These are phyloP conservation scores for Epinotia demarniana DNA, from an alignment of 2,888 invertebrate genomes.

Conservation along the genomic window DNA sequence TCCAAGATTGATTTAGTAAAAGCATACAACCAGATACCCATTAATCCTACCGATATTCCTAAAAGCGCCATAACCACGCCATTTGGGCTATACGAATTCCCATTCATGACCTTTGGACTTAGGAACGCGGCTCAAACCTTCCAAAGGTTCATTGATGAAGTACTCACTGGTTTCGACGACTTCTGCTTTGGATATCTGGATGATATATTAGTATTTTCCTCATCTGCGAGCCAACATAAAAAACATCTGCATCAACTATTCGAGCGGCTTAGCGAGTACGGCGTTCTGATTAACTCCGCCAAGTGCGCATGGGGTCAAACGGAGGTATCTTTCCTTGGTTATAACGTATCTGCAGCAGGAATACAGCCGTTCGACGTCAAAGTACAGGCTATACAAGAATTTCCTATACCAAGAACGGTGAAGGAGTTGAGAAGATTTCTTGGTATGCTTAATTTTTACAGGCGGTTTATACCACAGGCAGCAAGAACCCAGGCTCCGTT, in stretches of 20 bases:
- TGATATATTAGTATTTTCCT: constrained; percentile 32
- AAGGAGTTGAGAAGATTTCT: constrained; percentile 48
- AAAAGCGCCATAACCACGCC: constrained; percentile 7
- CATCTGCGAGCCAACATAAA: not conserved
- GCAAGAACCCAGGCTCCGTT: constrained; percentile 47
- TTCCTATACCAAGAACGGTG: constrained; percentile 46
- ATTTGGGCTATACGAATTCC: constrained; percentile 11
- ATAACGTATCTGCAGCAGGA: constrained; percentile 3
- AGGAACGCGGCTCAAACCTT: constrained; percentile 63
- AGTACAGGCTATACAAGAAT: constrained; percentile 33
- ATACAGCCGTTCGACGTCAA: constrained; percentile 3
- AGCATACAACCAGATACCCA: constrained; percentile 1
- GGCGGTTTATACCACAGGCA: constrained; percentile 46
- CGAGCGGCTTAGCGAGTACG: constrained; percentile 5
- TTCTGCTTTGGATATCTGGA: constrained; percentile 20
- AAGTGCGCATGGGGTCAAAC: constrained; percentile 20
- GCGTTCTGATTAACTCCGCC: constrained; percentile 15
- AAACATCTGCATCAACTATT: constrained; percentile 6
- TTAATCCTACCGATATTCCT: not conserved
- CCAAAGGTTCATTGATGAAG: constrained; percentile 58
- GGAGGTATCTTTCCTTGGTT: constrained; percentile 23
- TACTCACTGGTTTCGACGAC: constrained; percentile 24
- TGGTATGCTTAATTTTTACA: constrained; percentile 51
- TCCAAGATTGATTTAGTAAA: constrained; percentile 4
- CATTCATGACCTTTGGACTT: constrained; percentile 52